Evolutionary conservation across 2,888 invertebrate genomes (phyloP), one percentile per base, ranked within the genome.

Genomic region (Blera fallax): DNA sequence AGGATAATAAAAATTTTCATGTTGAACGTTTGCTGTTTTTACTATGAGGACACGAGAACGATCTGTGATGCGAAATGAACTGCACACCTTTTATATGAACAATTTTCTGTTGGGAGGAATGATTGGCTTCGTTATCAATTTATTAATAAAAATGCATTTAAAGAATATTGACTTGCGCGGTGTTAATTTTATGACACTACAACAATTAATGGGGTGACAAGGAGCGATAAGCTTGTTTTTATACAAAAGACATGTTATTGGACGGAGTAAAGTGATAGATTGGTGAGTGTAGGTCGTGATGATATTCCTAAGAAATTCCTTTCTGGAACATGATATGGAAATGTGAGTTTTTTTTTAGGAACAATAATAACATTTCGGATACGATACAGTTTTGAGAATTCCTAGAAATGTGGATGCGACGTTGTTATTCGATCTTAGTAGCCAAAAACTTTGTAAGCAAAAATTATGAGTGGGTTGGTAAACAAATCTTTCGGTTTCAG

Each of bases 1-100:
- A 84, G 52, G 34, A 84, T 34, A 45, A 84, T 74, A 7, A 52
- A 14, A 27, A 54, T 34, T 45, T 78, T 78, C 78, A 78, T 78
- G 24, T 21, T 76, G 67, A 3, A 21, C 1, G 21, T 3, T 6
- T 65, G 11, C 7, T 56, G 40, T 18, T 40, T 45, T 56, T 1
- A 3, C 48, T 58, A 0, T n/a, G 27, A 24, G 58, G 29, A 58
- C 37, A 11, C 16, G 29, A 56, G 16, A 40, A 40, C 18, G 48
- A 11, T 48, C 6, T 76, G 27, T 45, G 58, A 76, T 67, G 45
- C 4, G 18, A 8, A 48, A 3, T 27, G 18, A 7, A n/a, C 8
- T n/a, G 10, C 0, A n/a, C 56, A 64, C 54, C 64, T 74, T 74
- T 74, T 74, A 74, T 74, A 74, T 16, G 21, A 56, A 14, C 10